Conservation (phyloP, 2,888 invertebrate species). For the Deilephila porcellus region DNA sequence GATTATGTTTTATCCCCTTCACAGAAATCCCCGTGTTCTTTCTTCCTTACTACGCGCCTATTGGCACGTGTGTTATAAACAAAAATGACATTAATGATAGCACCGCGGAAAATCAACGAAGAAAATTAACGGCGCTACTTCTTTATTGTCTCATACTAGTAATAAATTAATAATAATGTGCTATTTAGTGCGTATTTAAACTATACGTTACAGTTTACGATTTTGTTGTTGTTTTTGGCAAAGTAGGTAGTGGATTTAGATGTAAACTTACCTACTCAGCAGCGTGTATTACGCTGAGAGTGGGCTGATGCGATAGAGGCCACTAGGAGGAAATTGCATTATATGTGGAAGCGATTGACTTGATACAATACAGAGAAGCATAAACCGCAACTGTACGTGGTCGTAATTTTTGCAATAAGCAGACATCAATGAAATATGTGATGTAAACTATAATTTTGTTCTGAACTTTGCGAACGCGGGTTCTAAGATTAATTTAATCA, state of each 20-base stretch:
- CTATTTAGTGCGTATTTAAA: conserved; percentile 32
- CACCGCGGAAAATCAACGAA: conserved; percentile 23
- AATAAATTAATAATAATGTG: conserved; percentile 33
- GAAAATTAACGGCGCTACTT: conserved; percentile 30
- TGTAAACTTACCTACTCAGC: conserved; percentile 15
- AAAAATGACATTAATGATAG: conserved; percentile 27
- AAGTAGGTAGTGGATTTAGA: conserved; percentile 17
- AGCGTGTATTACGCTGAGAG: conserved; percentile 21
- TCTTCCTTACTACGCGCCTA: not conserved
- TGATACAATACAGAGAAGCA: conserved; percentile 8
- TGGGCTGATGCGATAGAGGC: conserved; percentile 19
- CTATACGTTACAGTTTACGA: conserved; percentile 29
- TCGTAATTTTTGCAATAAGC: no score
- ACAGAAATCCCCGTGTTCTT: not conserved
- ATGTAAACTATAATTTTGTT: not conserved
- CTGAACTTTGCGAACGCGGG: not conserved
- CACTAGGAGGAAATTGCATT: conserved; percentile 28
- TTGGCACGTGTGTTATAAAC: conserved; percentile 28
- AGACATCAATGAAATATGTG: not conserved
- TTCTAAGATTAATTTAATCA: no score
- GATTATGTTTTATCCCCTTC: not conserved
- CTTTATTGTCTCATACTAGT: conserved; percentile 31
- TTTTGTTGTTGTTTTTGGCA: conserved; percentile 32
- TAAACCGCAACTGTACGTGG: not conserved
- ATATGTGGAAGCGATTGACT: conserved; percentile 14